A percentile compares a stretch with the other conserved stretches of the same genome.
Conservation (phyloP, 2,888 invertebrate genomes). For the Thumatha senex region DNA sequence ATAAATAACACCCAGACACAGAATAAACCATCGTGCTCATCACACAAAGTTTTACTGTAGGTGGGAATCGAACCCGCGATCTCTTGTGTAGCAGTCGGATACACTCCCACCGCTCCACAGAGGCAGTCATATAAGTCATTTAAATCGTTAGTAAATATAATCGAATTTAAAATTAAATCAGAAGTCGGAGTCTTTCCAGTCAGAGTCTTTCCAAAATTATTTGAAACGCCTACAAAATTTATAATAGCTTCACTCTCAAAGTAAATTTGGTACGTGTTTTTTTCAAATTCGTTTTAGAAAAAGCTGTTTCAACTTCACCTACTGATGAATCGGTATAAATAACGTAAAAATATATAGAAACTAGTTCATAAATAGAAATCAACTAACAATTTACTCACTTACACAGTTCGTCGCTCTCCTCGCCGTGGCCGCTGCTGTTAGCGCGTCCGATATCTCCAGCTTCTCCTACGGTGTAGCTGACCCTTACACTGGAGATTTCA, state of each 20-base stretch:
- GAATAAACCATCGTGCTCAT: too few species aligned
- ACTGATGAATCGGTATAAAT: neutral
- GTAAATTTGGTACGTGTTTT: neutral
- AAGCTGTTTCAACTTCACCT: neutral
- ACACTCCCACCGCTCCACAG: too few species aligned
- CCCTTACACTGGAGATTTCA: constrained; percentile 76
- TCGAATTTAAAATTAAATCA: too few species aligned
- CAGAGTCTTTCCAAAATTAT: too few species aligned
- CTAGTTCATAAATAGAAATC: neutral
- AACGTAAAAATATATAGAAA: neutral
- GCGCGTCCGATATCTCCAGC: constrained; percentile 57
- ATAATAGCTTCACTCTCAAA: neutral
- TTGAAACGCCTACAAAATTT: constrained; percentile 1
- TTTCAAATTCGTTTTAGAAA: neutral
- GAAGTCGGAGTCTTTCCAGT: too few species aligned
- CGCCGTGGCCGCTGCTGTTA: constrained; percentile 48
- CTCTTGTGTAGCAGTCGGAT: too few species aligned
- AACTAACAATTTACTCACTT: neutral
- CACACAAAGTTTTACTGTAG: too few species aligned
- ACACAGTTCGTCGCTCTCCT: constrained; percentile 59
- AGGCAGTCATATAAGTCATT: too few species aligned
- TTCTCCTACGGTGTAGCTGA: constrained; percentile 80
- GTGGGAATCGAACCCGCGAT: too few species aligned
- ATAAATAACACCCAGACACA: too few species aligned
- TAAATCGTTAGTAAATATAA: too few species aligned